Evolutionary conservation across 2,888 invertebrate species (phyloP).

Genomic region (Flexamia atlantica): DNA sequence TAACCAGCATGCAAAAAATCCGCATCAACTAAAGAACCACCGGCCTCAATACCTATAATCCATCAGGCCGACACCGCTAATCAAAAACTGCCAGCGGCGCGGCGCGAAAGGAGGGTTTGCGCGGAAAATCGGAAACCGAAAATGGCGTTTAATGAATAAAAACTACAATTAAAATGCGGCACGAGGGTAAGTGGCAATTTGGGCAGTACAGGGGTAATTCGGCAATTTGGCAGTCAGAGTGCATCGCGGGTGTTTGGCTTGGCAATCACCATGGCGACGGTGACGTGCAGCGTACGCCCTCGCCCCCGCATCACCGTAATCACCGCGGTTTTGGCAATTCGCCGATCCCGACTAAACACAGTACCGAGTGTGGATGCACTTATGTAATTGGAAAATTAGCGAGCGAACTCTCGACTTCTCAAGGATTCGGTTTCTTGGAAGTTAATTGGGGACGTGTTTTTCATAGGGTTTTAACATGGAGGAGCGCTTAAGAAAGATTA

Average conservation of each 20-base stretch:
- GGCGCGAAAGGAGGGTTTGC: neutral
- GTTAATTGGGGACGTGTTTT: too few species aligned
- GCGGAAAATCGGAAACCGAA: conserved; percentile 30
- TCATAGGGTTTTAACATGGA: too few species aligned
- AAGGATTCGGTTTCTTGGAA: neutral
- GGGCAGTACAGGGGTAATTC: neutral
- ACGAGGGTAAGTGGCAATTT: conserved; percentile 54
- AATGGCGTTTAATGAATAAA: conserved; percentile 39
- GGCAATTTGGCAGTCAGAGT: conserved; percentile 55
- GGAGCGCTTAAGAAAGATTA: too few species aligned
- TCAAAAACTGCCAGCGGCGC: conserved; percentile 15
- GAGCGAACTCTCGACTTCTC: neutral
- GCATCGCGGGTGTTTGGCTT: conserved; percentile 26
- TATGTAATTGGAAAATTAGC: conserved; percentile 48
- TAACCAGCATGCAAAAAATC: neutral
- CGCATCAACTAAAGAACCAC: neutral
- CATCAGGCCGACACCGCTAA: conserved; percentile 24
- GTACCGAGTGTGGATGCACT: conserved; percentile 31
- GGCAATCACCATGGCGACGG: neutral
- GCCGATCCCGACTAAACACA: conserved; percentile 41
- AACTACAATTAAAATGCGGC: conserved; percentile 47
- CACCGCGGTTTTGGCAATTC: conserved; percentile 21
- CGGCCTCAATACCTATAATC: neutral
- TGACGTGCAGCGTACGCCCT: conserved; percentile 52
- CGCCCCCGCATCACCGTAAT: neutral